Percentiles rank a stretch among this genome's conserved stretches.
These are phyloP conservation scores for Neomorphus geoffroyi DNA, from an alignment of 2,797 vertebrate species.

Conservation along the genomic window DNA sequence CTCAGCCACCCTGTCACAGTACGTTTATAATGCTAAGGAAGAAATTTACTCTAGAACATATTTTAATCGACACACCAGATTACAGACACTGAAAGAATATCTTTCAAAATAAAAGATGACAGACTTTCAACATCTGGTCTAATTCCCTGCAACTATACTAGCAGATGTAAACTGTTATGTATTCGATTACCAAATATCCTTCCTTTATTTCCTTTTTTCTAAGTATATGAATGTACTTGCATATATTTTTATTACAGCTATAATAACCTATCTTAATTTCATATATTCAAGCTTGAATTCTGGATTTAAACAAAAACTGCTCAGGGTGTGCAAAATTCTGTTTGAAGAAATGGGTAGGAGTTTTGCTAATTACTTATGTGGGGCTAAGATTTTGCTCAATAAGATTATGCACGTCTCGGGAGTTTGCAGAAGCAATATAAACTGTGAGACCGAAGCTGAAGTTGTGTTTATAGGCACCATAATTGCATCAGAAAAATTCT, in stretches of 20 bases:
- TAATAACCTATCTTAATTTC: conserved; percentile 37
- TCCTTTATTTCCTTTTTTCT: conserved; percentile 48
- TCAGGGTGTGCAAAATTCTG: conserved; percentile 20
- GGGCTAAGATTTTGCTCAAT: conserved; percentile 7
- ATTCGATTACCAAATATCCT: conserved; percentile 47
- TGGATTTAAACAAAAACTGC: conserved; percentile 47
- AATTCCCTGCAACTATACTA: conserved; percentile 44
- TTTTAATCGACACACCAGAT: conserved; percentile 67
- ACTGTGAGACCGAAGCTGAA: background rate
- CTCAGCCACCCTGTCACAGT: conserved; percentile 36
- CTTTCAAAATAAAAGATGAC: conserved; percentile 65
- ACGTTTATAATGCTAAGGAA: conserved; percentile 45
- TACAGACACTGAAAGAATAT: conserved; percentile 39
- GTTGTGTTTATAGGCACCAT: background rate
- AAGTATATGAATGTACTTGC: background rate
- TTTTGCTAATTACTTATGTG: conserved; percentile 32
- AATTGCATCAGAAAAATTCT: conserved; percentile 16
- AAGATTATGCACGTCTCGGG: background rate
- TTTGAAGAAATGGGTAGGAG: background rate
- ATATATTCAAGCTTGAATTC: background rate
- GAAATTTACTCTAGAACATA: conserved; percentile 44
- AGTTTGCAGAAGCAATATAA: conserved; percentile 32
- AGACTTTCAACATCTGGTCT: conserved; percentile 64
- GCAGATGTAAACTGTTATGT: conserved; percentile 57
- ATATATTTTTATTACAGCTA: conserved; percentile 42